A percentile compares a stretch with the other conserved stretches of the same genome.
These are phyloP conservation scores for Melinaea menophilus DNA, from an alignment of 2,888 invertebrate genomes.

Conservation along the genomic window DNA sequence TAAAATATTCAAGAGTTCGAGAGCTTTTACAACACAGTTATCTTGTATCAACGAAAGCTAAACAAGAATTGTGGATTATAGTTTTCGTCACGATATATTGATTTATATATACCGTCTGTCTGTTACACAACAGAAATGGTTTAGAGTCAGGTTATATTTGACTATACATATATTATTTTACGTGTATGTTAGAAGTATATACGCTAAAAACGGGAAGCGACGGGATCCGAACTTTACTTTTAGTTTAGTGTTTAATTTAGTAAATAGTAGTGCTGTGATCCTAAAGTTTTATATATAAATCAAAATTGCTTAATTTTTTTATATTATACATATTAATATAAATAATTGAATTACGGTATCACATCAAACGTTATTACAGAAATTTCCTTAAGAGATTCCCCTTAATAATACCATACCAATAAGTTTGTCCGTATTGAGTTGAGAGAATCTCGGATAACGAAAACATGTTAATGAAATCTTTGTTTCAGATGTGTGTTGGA, in stretches of 20 bases:
- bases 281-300: no score
- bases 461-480: slow-evolving; percentile 50
- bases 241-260: no score
- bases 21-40: not conserved
- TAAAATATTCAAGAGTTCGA: slow-evolving; percentile 4
- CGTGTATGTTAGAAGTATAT: no score
- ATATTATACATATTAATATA: not conserved
- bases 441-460: slow-evolving; percentile 39
- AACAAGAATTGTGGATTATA: slow-evolving; percentile 12
- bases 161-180: slow-evolving; percentile 5
- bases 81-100: slow-evolving; percentile 14
- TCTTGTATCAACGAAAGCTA: not conserved
- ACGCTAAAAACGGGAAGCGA: no score
- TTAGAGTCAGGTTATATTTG: slow-evolving; percentile 15
- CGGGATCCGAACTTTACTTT: no score
- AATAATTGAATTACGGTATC: not conserved
- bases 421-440: slow-evolving; percentile 37
- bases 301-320: no score
- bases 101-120: slow-evolving; percentile 7
- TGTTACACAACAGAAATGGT: slow-evolving; percentile 19
- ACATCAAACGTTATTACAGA: not conserved
- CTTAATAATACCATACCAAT: slow-evolving; percentile 33
- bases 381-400: slow-evolving; percentile 8
- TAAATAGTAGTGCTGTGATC: no score
- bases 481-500: slow-evolving; percentile 47